Conservation (phyloP, 2,797 vertebrate genomes). For the Momotus momota region DNA sequence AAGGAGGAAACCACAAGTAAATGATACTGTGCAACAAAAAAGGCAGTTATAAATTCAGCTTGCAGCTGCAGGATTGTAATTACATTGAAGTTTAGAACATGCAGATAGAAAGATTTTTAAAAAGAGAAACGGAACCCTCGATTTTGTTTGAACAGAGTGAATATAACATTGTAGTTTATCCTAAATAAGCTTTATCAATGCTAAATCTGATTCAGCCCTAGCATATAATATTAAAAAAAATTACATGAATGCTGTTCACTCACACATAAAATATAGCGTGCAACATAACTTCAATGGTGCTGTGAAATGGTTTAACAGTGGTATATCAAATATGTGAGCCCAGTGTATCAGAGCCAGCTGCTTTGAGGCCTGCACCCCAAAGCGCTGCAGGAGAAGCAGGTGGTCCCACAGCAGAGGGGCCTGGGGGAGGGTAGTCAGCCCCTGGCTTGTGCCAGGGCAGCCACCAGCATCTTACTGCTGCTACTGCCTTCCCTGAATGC, state of each 20-base stretch:
- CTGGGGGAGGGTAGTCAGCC: fast-evolving
- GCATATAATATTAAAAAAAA: not conserved
- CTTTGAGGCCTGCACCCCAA: not conserved
- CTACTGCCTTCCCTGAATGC: not conserved
- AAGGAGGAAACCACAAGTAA: not conserved
- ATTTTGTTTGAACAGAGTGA: not conserved
- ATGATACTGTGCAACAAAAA: not conserved
- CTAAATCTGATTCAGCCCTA: not conserved
- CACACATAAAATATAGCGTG: fast-evolving
- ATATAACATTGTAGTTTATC: not conserved
- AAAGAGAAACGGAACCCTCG: not conserved
- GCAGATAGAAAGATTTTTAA: not conserved
- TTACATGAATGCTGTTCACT: fast-evolving
- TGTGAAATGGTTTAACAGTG: fast-evolving
- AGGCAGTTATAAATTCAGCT: not conserved
- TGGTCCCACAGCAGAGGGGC: fast-evolving
- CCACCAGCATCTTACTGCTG: not conserved
- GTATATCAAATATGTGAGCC: not conserved
- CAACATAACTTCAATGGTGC: not conserved
- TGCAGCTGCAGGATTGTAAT: not conserved
- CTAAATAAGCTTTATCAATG: not conserved
- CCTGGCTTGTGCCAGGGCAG: fast-evolving
- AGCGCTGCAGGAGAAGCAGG: fast-evolving
- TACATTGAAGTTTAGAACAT: not conserved
- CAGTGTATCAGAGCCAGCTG: fast-evolving